Conservation (phyloP, 2,113 vertebrate species). For the Orthochromis malagaraziensis region DNA sequence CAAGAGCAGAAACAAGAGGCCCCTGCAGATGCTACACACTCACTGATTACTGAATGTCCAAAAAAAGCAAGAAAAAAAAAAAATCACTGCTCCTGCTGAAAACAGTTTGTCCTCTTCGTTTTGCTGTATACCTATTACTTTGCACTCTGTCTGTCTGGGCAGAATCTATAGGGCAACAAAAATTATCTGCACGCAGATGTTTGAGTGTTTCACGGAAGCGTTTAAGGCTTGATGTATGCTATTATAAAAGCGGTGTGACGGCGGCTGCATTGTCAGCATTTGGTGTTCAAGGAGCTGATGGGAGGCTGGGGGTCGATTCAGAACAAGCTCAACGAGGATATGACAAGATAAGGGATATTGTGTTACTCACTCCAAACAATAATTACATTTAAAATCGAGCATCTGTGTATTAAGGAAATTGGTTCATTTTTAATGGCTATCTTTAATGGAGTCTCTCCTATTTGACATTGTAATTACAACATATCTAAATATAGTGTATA, state of each 20-base stretch:
- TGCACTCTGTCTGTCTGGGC: slow-evolving; percentile 38
- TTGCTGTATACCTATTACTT: slow-evolving; percentile 42
- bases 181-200: slow-evolving; percentile 52
- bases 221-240: slow-evolving; percentile 68
- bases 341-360: slow-evolving; percentile 58
- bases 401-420: slow-evolving; percentile 7
- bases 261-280: slow-evolving; percentile 59
- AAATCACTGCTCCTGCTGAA: slow-evolving; percentile 14
- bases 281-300: slow-evolving; percentile 23
- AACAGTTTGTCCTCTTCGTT: slow-evolving; percentile 12
- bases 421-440: slow-evolving; percentile 1
- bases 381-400: slow-evolving; percentile 44
- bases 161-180: slow-evolving; percentile 59
- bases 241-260: slow-evolving; percentile 61
- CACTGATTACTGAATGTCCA: not conserved
- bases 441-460: not conserved
- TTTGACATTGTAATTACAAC: not conserved
- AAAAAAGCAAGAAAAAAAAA: not conserved
- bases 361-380: slow-evolving; percentile 40
- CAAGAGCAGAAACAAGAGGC: slow-evolving; percentile 17
- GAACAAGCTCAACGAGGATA: slow-evolving; percentile 20
- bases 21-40: slow-evolving; percentile 27
- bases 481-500: not conserved
- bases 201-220: slow-evolving; percentile 57
- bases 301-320: slow-evolving; percentile 21